phyloP scores from a whole-genome alignment of 2,797 vertebrate species.

The Amblyraja radiata region DNA sequence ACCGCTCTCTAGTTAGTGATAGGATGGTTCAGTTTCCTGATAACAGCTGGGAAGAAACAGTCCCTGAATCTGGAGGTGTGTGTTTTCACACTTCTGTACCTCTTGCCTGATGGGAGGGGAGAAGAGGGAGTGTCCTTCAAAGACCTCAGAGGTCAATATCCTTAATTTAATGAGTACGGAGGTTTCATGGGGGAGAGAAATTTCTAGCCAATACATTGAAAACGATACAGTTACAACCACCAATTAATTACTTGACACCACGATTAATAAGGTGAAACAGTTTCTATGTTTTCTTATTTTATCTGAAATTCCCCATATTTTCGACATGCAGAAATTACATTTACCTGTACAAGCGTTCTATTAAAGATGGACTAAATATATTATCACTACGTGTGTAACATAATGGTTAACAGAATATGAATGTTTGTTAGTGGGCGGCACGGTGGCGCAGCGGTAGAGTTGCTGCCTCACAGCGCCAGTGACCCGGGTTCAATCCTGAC shows the following conservation, averaged over 20 bases:
- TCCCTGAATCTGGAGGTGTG: too few relatives aligned
- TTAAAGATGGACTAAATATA: background rate
- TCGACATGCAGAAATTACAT: background rate
- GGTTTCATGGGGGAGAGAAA: too few relatives aligned
- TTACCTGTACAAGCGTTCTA: too few relatives aligned
- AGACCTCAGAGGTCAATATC: background rate
- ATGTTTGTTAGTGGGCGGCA: background rate
- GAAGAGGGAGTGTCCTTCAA: too few relatives aligned
- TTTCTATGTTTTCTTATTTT: background rate
- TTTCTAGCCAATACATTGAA: background rate
- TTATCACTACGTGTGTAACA: background rate
- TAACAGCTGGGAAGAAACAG: too few relatives aligned
- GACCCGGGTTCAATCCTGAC: too few relatives aligned
- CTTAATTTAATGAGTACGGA: background rate
- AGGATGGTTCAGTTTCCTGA: too few relatives aligned
- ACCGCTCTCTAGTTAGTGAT: too few relatives aligned
- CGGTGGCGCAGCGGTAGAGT: too few relatives aligned
- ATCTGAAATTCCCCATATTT: background rate
- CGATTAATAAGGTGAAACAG: background rate
- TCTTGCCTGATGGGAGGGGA: too few relatives aligned
- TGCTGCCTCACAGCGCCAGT: too few relatives aligned
- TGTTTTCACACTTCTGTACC: too few relatives aligned
- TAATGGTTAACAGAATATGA: background rate
- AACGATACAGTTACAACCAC: background rate
- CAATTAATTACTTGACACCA: background rate